A percentile compares a stretch with the other conserved stretches of the same genome.
phyloP scores from a whole-genome alignment of 2,888 invertebrate species.

The Lepidochitona cinerea region DNA sequence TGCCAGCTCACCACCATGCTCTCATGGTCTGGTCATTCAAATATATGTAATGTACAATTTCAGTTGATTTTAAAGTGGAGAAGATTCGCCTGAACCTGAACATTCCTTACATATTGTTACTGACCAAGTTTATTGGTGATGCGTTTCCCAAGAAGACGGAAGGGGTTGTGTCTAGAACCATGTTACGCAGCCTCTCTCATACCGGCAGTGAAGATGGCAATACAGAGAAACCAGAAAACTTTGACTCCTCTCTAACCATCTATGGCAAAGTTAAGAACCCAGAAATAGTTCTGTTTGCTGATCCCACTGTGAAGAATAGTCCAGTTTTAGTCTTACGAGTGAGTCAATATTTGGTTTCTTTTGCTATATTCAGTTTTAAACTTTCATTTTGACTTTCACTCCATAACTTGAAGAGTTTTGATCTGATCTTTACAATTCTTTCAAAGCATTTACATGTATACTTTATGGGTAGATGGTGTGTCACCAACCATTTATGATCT shows the following conservation, averaged over 20 bases:
- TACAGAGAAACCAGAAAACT: slow-evolving; percentile 56
- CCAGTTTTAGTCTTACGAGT: slow-evolving; percentile 79
- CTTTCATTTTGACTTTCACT: no score
- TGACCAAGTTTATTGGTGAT: slow-evolving; percentile 77
- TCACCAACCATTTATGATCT: no score
- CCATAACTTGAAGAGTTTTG: no score
- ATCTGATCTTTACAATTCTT: no score
- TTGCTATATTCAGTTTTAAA: not conserved
- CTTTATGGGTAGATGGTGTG: no score
- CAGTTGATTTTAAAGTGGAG: slow-evolving; percentile 81
- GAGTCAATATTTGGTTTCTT: slow-evolving; percentile 19
- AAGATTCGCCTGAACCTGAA: slow-evolving; percentile 81
- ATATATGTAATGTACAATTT: slow-evolving; percentile 49
- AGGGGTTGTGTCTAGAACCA: not conserved
- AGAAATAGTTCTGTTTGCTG: slow-evolving; percentile 82
- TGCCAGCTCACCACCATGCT: no score
- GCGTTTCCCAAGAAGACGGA: slow-evolving; percentile 70
- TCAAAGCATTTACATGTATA: no score
- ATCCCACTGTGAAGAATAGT: slow-evolving; percentile 70
- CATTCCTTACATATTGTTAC: slow-evolving; percentile 78
- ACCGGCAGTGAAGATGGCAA: slow-evolving; percentile 77
- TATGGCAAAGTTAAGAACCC: slow-evolving; percentile 83
- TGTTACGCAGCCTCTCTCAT: not conserved
- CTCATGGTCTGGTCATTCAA: no score
- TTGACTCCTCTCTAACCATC: slow-evolving; percentile 76